Base-by-base conservation (phyloP, 1,140 invertebrate genomes). In the Venustaconcha ellipsiformis region DNA sequence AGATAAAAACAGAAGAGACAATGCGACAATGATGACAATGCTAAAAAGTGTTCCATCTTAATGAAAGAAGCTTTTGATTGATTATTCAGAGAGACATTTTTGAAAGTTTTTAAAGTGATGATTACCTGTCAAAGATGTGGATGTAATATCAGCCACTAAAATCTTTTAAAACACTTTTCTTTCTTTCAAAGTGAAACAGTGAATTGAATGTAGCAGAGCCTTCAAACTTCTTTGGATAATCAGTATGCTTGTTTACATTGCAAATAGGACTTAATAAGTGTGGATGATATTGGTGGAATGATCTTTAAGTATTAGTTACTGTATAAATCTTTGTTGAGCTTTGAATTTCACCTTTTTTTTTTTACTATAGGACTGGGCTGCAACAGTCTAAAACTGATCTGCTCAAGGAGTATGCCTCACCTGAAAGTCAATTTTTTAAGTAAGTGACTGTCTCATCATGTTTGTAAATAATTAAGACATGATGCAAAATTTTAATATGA, bases 321-420 rank as follows among this genome's bases (percentile, higher is more conserved):
- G 20, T 48, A 30, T 15, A 59, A 58, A 59, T 37, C 14, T 57
- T 20, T 18, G 18, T 57, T 57, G 55, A n/a, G 14, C 17, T 30
- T 62, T 17, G 63, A 26, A 71, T 71, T 18, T 62, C 14, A 64
- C 63, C 63, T 15, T 56, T n/a, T 72, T n/a, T 72, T 14, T 63
- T 73, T 59, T 14, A 56, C 20, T n/a, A 14, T 18, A 56, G 26
- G 59, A 66, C 14, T 48, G 37, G 30, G 57, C 26, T 58, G 55
- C 55, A 20, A 20, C 14, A 59, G 30, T n/a, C 15, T 66, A 30
- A 23, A 11, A 30, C 26, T 66, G 30, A 26, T 20, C 4, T 66
- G 8, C 64, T 13, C 18, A 66, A 17, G 8, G 18, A 20, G 6
- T 26, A 30, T 11, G 8, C 18, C 11, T 48, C 37, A 11, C 37